Conservation (phyloP, 2,113 vertebrate genomes). For the Lepus timidus region DNA sequence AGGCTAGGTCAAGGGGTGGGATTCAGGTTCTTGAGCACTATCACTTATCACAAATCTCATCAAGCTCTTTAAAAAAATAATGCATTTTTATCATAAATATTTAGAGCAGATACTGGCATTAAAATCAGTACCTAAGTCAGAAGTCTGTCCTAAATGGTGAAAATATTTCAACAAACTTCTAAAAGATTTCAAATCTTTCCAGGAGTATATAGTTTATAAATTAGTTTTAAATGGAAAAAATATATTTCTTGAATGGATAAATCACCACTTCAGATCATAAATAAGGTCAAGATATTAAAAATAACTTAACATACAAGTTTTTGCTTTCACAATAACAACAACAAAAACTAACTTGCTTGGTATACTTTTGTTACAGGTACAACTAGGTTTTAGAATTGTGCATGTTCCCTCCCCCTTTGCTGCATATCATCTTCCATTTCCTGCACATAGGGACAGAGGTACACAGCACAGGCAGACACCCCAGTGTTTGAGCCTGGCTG, state of each 20-base stretch:
- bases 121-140: conserved; percentile 79
- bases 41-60: conserved; percentile 75
- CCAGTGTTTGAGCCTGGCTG: not conserved
- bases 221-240: conserved; percentile 77
- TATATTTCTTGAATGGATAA: conserved; percentile 65
- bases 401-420: not conserved
- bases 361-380: conserved; percentile 49
- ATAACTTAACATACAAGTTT: conserved; percentile 75
- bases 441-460: conserved; percentile 33
- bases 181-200: conserved; percentile 71
- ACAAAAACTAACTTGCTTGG: conserved; percentile 53
- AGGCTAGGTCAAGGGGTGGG: conserved; percentile 1
- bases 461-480: not conserved
- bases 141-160: conserved; percentile 77
- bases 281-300: conserved; percentile 73
- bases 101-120: conserved; percentile 76
- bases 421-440: not conserved
- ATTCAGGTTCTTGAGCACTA: conserved; percentile 50
- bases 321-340: conserved; percentile 63
- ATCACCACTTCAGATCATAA: conserved; percentile 75
- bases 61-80: conserved; percentile 83
- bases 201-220: conserved; percentile 75
- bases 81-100: conserved; percentile 82
- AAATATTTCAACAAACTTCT: conserved; percentile 79
- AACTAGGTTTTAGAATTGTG: conserved; percentile 55